A percentile compares a stretch with the other conserved stretches of the same genome.
phyloP scores from a whole-genome alignment of 2,113 vertebrate genomes.

The Chauna torquata region DNA sequence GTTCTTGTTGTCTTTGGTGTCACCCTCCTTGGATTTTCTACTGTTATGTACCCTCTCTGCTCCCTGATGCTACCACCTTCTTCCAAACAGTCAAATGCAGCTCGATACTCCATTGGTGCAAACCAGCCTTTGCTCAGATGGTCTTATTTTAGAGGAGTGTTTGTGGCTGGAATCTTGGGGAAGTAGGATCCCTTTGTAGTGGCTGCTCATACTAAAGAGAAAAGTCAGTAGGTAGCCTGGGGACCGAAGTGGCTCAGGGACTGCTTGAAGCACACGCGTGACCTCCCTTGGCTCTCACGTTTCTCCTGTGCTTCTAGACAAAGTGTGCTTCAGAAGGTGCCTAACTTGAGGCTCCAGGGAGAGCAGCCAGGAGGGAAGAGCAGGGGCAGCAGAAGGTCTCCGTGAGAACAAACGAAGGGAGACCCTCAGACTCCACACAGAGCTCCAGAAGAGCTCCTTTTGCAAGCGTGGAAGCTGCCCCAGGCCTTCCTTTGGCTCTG shows the following conservation, averaged over 20 bases:
- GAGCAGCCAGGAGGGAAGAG: background rate
- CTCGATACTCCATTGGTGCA: background rate
- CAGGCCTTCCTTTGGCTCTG: background rate
- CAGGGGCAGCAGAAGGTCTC: background rate
- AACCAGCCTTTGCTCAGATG: background rate
- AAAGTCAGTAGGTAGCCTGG: background rate
- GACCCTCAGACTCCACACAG: background rate
- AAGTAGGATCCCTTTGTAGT: background rate
- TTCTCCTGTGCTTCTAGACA: background rate
- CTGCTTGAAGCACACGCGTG: background rate
- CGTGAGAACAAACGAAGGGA: background rate
- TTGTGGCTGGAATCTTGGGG: background rate
- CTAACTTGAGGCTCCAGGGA: background rate
- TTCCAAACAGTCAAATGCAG: background rate
- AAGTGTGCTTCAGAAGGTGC: background rate
- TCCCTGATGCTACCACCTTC: background rate
- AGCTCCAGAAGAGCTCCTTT: background rate
- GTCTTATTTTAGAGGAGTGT: constrained; percentile 8
- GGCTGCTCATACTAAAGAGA: background rate
- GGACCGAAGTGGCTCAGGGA: background rate
- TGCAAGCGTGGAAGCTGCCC: background rate
- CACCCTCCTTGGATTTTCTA: background rate
- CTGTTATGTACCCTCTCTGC: background rate
- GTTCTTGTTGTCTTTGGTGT: background rate
- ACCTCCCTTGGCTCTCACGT: background rate